phyloP scores from a whole-genome alignment of 2,113 vertebrate genomes.

The Gobiocypris rarus region DNA sequence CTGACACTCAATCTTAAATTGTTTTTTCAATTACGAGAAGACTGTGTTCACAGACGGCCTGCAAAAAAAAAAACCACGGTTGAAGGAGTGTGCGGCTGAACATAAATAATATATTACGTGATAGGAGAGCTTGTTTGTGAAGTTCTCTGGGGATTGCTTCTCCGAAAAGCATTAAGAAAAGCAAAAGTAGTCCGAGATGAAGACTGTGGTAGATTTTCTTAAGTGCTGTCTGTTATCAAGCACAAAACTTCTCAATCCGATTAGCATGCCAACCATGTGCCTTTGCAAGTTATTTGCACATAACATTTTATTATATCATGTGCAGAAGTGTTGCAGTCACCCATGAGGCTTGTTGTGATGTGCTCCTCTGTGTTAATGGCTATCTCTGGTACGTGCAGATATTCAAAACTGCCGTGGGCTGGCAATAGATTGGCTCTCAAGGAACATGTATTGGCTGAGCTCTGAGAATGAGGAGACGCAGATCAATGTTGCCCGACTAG shows the following conservation, averaged over 20 bases:
- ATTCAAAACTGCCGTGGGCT: conserved; percentile 93
- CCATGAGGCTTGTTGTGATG: conserved; percentile 12
- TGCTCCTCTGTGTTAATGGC: conserved; percentile 26
- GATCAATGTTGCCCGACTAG: conserved; percentile 95
- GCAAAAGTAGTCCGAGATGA: conserved; percentile 9
- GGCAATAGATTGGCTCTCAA: conserved; percentile 96
- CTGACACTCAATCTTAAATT: neutral
- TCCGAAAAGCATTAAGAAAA: conserved; percentile 27
- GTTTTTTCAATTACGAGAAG: conserved; percentile 17
- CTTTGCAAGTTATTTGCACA: conserved; percentile 10
- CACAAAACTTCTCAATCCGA: neutral
- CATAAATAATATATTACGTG: conserved; percentile 30
- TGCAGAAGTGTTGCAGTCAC: neutral
- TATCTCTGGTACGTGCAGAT: conserved; percentile 78
- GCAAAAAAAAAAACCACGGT: too few species aligned
- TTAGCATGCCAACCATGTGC: neutral
- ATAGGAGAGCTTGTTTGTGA: conserved; percentile 27
- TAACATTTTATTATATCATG: conserved; percentile 22
- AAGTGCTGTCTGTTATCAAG: conserved; percentile 15
- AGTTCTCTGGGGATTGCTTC: conserved; percentile 25
- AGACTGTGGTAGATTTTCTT: neutral
- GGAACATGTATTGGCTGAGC: conserved; percentile 98
- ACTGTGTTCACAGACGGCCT: neutral
- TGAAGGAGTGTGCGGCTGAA: neutral
- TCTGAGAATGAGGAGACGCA: conserved; percentile 98